Evolutionary conservation across 1,140 invertebrate species (phyloP), one percentile per base, ranked within the genome.

Genomic region (Megathymus violae): DNA sequence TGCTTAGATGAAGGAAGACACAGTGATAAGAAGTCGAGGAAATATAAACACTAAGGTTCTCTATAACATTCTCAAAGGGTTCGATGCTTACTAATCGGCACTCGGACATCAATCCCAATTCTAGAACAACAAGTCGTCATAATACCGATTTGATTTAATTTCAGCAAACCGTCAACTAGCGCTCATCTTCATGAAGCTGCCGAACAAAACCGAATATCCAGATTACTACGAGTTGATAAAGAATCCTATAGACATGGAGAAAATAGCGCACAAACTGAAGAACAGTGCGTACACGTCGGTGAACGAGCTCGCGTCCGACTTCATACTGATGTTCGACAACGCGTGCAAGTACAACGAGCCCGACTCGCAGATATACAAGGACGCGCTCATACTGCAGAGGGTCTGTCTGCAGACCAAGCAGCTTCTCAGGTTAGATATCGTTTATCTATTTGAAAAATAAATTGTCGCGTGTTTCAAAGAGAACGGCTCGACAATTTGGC

Each of bases 301-400:
- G 5, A 98, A 99, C 50, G 97, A 99, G 68, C 90, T 99, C 36
- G 95, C 98, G 0, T 94, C 95, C 0, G 99, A 99, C 91, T 97
- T 99, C 79, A 95, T 98, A 69, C 92, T 99, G 10, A 99, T 99
- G 97, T 98, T 99, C 89, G 98, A 99, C 76, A 99, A 99, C 88
- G 99, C 98, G 17, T 99, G 98, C 92, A 99, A 99, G 91, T 99
- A 99, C 87, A 99, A 99, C 89, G 99, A 99, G 87, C 98, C 99
- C 0, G 98, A 99, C 87, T 99, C 98, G 0, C 97, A 98, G 83
- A 99, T 99, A 72, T 99, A 99, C 85, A 99, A 99, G 92, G 98
- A 99, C 91, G 98, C 98, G 0, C 91, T 99, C 50, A 96, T 97
- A 25, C 89, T 99, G 63, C 98, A 99, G 91, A 92, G 97, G 72